Conservation (phyloP, 2,113 vertebrate genomes). For the Deroptyus accipitrinus region DNA sequence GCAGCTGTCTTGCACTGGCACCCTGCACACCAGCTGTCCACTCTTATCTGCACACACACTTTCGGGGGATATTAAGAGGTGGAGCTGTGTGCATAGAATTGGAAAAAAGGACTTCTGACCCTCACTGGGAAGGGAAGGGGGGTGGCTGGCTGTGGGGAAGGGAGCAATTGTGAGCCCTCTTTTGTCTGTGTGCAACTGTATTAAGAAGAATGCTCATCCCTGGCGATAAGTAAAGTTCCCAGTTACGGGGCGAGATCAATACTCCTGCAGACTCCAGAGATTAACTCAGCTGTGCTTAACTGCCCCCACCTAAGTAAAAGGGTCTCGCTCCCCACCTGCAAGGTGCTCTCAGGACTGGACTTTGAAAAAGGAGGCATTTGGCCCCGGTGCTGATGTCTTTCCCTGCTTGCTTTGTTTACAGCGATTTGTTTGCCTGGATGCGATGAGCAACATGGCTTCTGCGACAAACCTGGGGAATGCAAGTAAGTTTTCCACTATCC, state of each 20-base stretch:
- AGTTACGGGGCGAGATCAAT: conserved; percentile 68
- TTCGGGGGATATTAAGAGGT: conserved; percentile 90
- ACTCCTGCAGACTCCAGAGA: conserved; percentile 53
- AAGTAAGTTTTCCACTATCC: conserved; percentile 84
- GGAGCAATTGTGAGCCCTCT: conserved; percentile 82
- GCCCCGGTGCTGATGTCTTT: not conserved
- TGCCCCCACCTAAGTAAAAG: conserved; percentile 6
- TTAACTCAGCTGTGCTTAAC: conserved; percentile 66
- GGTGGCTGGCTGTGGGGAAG: conserved; percentile 68
- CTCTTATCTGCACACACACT: conserved; percentile 97
- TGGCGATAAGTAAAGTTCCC: conserved; percentile 73
- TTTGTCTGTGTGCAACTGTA: conserved; percentile 90
- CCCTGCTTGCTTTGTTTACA: conserved; percentile 64
- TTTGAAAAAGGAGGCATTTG: not conserved
- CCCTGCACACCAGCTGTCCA: conserved; percentile 99
- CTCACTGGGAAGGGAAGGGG: conserved; percentile 90
- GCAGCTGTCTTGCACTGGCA: conserved; percentile 99
- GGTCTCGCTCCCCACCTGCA: not conserved
- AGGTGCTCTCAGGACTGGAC: not conserved
- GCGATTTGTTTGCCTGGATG: conserved; percentile 96
- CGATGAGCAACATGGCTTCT: conserved; percentile 93
- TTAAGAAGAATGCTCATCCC: conserved; percentile 86
- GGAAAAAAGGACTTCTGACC: conserved; percentile 95
- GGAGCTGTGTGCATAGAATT: conserved; percentile 88
- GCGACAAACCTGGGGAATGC: conserved; percentile 98